phyloP scores from a whole-genome alignment of 2,797 vertebrate genomes.

The Semaprochilodus insignis region DNA sequence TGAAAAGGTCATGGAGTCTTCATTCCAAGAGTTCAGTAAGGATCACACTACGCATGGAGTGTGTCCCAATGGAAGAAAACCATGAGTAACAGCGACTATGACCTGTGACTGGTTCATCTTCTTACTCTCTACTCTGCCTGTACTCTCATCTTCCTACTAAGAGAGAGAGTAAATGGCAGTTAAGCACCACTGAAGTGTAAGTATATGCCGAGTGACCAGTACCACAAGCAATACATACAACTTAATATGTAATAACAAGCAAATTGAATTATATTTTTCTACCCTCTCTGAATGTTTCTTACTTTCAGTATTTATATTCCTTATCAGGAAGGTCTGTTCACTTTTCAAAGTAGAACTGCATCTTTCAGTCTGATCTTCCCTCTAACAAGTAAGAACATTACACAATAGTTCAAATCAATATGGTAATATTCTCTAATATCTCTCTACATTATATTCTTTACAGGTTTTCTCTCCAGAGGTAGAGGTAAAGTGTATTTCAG shows the following conservation, averaged over 20 bases:
- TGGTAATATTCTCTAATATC: background rate
- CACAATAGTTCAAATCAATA: background rate
- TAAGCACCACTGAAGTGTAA: background rate
- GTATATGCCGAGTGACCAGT: background rate
- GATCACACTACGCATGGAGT: background rate
- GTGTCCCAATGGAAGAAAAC: background rate
- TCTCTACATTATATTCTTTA: background rate
- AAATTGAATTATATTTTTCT: background rate
- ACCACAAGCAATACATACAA: background rate
- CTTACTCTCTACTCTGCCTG: background rate
- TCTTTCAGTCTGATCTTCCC: too few relatives aligned
- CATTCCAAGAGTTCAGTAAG: background rate
- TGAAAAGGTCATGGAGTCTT: background rate
- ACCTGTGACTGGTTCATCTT: background rate
- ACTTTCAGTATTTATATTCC: background rate
- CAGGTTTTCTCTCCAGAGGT: too few relatives aligned
- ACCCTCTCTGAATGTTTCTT: background rate
- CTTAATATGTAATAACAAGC: background rate
- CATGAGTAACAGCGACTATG: conserved; percentile 2
- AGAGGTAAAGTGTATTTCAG: too few relatives aligned
- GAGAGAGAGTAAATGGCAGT: background rate
- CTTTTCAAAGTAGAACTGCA: background rate
- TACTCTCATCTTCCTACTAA: background rate
- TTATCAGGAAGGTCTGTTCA: background rate
- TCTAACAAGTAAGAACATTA: too few relatives aligned